Evolutionary conservation across 2,113 vertebrate genomes (phyloP).

Genomic region (Seriola rivoliana): DNA sequence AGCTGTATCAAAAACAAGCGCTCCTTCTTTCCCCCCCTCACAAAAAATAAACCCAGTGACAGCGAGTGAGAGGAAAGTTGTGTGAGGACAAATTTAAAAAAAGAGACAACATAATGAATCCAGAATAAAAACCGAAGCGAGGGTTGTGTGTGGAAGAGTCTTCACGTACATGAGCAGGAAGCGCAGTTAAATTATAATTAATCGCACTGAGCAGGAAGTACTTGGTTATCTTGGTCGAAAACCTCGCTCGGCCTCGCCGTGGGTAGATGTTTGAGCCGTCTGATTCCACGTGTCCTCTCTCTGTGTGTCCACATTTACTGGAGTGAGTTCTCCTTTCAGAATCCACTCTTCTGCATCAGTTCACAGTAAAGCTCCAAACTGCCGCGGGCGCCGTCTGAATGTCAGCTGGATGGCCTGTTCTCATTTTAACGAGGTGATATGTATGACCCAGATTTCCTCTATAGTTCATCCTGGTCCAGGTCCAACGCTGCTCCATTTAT

Average conservation of each 20-base stretch:
- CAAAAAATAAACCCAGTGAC: too few relatives aligned
- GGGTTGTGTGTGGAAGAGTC: not conserved
- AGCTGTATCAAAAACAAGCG: too few relatives aligned
- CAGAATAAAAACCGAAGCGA: too few relatives aligned
- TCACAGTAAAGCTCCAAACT: conserved; percentile 72
- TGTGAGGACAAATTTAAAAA: too few relatives aligned
- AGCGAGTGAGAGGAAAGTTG: too few relatives aligned
- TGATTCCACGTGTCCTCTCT: conserved; percentile 47
- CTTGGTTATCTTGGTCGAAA: conserved; percentile 19
- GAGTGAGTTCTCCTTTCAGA: conserved; percentile 64
- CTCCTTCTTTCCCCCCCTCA: too few relatives aligned
- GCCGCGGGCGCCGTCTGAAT: conserved; percentile 77
- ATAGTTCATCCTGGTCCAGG: conserved; percentile 53
- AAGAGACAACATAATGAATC: too few relatives aligned
- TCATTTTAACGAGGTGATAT: conserved; percentile 74
- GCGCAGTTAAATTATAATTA: not conserved
- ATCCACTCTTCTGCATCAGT: conserved; percentile 78
- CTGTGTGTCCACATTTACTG: conserved; percentile 55
- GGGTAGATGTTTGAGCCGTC: conserved; percentile 52
- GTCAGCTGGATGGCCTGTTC: conserved; percentile 76
- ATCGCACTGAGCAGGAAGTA: not conserved
- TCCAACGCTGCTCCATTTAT: conserved; percentile 35
- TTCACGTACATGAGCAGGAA: not conserved
- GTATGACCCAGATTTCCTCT: conserved; percentile 70
- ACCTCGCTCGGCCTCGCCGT: conserved; percentile 13